Conservation (phyloP, 2,888 invertebrate genomes). For the Cancer borealis region DNA sequence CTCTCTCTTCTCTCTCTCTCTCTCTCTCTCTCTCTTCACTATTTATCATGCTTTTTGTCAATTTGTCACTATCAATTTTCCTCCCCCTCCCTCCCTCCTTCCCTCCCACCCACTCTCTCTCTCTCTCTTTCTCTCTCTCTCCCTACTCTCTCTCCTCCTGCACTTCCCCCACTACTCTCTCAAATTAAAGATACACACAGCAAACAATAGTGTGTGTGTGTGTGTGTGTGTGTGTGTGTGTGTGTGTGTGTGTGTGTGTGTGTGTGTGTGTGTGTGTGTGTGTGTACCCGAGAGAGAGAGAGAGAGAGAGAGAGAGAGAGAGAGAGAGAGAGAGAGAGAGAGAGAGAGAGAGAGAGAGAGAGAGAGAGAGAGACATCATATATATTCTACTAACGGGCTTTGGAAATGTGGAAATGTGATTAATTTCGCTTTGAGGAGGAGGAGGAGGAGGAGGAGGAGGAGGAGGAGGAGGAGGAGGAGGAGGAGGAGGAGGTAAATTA, state of each 20-base stretch:
- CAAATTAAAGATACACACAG: slow-evolving; percentile 26
- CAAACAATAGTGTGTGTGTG: not conserved
- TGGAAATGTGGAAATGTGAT: too few species aligned
- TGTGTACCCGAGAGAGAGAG: not conserved
- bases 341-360: slow-evolving; percentile 7
- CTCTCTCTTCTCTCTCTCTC: too few species aligned
- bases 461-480: not conserved
- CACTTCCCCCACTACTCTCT: not conserved
- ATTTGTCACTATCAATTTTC: too few species aligned
- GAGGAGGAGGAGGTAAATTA: not conserved
- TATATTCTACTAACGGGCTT: too few species aligned
- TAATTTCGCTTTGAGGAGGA: too few species aligned
- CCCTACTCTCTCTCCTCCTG: not conserved
- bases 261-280: too few species aligned
- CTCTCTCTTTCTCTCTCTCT: slow-evolving; percentile 44
- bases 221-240: slow-evolving; percentile 28
- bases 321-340: slow-evolving; percentile 26
- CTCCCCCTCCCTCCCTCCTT: too few species aligned
- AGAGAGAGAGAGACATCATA: too few species aligned
- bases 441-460: too few species aligned
- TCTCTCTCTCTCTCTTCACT: too few species aligned
- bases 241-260: not conserved
- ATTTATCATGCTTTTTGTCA: too few species aligned
- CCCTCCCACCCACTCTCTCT: not conserved
- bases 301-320: slow-evolving; percentile 28